A percentile compares a stretch with the other conserved stretches of the same genome.
These are phyloP conservation scores for Uropetala carovei DNA, from an alignment of 2,888 invertebrate species.

Conservation along the genomic window DNA sequence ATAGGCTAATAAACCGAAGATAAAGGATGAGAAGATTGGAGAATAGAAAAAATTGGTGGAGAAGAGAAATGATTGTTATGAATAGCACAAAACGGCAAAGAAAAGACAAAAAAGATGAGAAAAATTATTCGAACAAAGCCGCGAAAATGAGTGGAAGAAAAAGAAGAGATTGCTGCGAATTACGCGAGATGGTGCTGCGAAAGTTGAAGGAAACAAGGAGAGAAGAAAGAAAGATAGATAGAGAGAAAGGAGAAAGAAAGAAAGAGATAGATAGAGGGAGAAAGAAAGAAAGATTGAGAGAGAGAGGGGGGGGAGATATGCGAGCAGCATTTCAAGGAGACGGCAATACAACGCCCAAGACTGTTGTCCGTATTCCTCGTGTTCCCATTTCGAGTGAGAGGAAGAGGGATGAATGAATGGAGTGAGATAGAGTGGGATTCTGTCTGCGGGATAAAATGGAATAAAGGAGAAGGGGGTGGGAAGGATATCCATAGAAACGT, in stretches of 20 bases:
- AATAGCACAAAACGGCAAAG: too few relatives aligned
- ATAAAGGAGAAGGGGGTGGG: neutral
- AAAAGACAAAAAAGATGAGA: too few relatives aligned
- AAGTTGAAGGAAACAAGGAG: neutral
- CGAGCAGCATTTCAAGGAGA: neutral
- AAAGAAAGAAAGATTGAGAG: neutral
- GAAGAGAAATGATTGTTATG: too few relatives aligned
- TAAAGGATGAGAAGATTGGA: too few relatives aligned
- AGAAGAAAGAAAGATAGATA: neutral
- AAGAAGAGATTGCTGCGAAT: too few relatives aligned
- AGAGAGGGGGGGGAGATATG: neutral
- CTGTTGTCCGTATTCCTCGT: neutral
- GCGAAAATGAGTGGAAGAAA: too few relatives aligned
- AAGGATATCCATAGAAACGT: constrained; percentile 16
- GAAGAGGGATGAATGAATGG: neutral
- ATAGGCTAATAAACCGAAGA: too few relatives aligned
- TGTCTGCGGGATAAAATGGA: neutral
- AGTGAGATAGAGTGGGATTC: neutral
- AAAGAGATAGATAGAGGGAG: neutral
- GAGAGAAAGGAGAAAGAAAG: neutral
- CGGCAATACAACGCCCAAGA: neutral
- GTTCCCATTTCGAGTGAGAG: neutral
- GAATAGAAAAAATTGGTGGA: too few relatives aligned
- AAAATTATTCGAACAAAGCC: too few relatives aligned
- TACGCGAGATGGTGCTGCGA: neutral